Evolutionary conservation across 2,888 invertebrate genomes (phyloP), one percentile per base, ranked within the genome.

Genomic region (Labia minor): DNA sequence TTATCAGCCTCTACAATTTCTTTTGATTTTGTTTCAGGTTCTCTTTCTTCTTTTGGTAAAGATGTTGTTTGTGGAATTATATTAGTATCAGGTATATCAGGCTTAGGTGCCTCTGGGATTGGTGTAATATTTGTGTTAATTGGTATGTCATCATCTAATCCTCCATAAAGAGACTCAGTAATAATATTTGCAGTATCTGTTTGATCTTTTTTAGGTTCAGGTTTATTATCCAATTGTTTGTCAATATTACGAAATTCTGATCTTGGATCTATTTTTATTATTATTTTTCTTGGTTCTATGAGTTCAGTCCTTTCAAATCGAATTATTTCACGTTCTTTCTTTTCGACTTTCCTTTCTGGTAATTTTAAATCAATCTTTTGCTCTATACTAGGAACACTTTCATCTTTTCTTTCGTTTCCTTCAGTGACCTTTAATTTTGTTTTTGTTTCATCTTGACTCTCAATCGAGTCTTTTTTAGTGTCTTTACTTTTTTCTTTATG

Each of bases 161-260:
- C 77, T 14, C 74, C 74, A 63, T 78, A 78, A 1, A 76, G 72
- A 33, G 77, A 78, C 64, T 79, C 78, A 76, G 69, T 68, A 49
- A 49, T 14, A 8, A n/a, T 49, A 16, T 49, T 49, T 6, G 4
- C 26, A 26, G 26, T 6, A 6, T 26, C 26, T 26, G 4, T 8
- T 75, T 68, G 74, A 67, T 80, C 79, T 72, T 81, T 82, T 65
- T 82, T 83, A 74, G 82, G 82, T 70, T 82, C 82, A 19, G 83
- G 82, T 66, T 81, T 81, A 68, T 80, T 80, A n/a, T 81, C 81
- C 33, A 81, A 81, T 72, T 83, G 83, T 71, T 77, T 77, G 71
- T 77, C 79, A 75, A 76, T 76, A 64, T 75, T 76, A 62, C 72
- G 74, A 67, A 73, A 78, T 73, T 82, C 82, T 68, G 80, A 82